These are phyloP conservation scores for Criorhina ranunculi DNA, from an alignment of 2,888 invertebrate species.

Conservation along the genomic window DNA sequence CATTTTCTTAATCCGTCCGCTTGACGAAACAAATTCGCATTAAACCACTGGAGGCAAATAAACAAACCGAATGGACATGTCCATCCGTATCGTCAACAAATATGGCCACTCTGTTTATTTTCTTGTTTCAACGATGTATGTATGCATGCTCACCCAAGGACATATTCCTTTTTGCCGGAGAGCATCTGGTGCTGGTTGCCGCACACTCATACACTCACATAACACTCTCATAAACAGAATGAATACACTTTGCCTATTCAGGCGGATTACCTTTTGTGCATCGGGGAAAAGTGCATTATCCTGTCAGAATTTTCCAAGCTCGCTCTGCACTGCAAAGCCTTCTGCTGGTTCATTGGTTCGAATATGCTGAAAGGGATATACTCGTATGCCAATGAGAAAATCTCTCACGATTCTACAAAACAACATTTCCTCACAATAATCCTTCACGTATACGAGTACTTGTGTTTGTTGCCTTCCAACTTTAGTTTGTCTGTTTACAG, in stretches of 20 bases:
- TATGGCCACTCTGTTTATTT: slow-evolving; percentile 40
- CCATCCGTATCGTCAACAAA: slow-evolving; percentile 51
- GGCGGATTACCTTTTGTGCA: slow-evolving; percentile 65
- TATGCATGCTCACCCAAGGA: slow-evolving; percentile 39
- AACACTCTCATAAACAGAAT: slow-evolving; percentile 38
- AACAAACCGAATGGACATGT: slow-evolving; percentile 15
- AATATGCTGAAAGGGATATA: slow-evolving; percentile 18
- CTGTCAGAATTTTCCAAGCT: slow-evolving; percentile 52
- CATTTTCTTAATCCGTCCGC: slow-evolving; percentile 20
- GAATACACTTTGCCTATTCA: slow-evolving; percentile 63
- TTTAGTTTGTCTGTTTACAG: neutral
- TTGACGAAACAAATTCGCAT: slow-evolving; percentile 54
- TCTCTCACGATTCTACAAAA: slow-evolving; percentile 20
- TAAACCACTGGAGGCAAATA: slow-evolving; percentile 31
- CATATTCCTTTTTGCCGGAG: slow-evolving; percentile 7
- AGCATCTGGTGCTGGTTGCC: slow-evolving; percentile 17
- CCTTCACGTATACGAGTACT: neutral
- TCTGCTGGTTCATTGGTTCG: slow-evolving; percentile 55
- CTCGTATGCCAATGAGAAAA: slow-evolving; percentile 33
- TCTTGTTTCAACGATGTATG: slow-evolving; percentile 2
- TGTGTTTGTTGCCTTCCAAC: slow-evolving; percentile 19
- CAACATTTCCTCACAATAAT: slow-evolving; percentile 26
- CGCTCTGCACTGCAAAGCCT: slow-evolving; percentile 11
- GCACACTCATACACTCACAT: slow-evolving; percentile 26
- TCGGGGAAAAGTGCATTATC: slow-evolving; percentile 67